Conservation (phyloP, 2,888 invertebrate genomes). For the Amphiduros pacificus region DNA sequence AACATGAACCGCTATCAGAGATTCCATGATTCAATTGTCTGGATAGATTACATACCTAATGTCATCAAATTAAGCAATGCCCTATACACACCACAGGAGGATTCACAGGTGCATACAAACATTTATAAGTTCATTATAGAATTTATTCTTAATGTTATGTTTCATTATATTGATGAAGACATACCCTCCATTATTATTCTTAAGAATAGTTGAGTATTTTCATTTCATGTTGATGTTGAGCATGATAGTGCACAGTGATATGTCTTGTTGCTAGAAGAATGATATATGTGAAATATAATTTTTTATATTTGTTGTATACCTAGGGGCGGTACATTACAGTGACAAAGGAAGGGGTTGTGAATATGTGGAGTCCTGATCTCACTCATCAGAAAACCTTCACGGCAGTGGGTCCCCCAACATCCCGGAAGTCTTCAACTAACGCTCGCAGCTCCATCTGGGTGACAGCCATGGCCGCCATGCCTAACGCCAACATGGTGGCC, state of each 20-base stretch:
- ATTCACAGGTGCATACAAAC: no score
- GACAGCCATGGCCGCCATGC: constrained; percentile 73
- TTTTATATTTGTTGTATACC: background rate
- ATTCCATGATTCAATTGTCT: constrained; percentile 21
- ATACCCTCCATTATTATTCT: background rate
- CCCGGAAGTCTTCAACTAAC: background rate
- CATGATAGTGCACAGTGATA: no score
- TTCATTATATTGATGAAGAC: background rate
- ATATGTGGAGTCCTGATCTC: constrained; percentile 77
- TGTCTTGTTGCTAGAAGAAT: background rate
- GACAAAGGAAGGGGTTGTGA: constrained; percentile 76
- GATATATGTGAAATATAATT: background rate
- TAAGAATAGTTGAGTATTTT: background rate
- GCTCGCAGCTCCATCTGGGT: constrained; percentile 63
- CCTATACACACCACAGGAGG: no score
- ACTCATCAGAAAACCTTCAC: constrained; percentile 55
- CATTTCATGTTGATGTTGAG: background rate
- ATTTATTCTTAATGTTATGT: background rate
- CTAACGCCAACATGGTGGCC: constrained; percentile 78
- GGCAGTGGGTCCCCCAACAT: background rate
- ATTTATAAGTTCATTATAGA: no score
- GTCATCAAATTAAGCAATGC: constrained; percentile 2
- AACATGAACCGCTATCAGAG: constrained; percentile 12
- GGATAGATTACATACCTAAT: constrained; percentile 10
- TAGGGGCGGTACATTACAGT: constrained; percentile 74